Evolutionary conservation across 2,113 vertebrate species (phyloP).

Genomic region (Arvicanthis niloticus): DNA sequence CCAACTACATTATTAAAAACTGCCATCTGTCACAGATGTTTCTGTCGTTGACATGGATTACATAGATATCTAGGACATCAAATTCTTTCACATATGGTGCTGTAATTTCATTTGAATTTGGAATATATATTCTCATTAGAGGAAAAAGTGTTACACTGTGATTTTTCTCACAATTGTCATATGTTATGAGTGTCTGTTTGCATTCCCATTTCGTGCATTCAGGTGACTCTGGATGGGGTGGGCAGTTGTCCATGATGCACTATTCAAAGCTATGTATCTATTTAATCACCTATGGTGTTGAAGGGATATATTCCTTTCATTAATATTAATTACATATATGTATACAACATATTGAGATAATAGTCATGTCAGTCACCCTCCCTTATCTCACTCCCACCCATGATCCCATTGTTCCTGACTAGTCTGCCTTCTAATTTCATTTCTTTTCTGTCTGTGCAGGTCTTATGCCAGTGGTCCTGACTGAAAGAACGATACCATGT

Average conservation of each 20-base stretch:
- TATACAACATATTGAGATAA: background rate
- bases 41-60: background rate
- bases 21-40: background rate
- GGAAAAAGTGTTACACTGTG: background rate
- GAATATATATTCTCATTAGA: background rate
- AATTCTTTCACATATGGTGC: background rate
- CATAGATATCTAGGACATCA: constrained; percentile 1
- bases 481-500: too few relatives aligned
- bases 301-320: background rate
- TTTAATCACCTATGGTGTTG: background rate
- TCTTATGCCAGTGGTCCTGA: background rate
- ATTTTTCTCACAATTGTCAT: background rate
- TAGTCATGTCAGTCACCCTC: background rate
- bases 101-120: background rate
- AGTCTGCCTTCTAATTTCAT: background rate
- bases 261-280: background rate
- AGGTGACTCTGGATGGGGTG: background rate
- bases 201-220: background rate
- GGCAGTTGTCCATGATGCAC: background rate
- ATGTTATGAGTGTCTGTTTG: background rate
- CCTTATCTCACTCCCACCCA: background rate
- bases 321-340: background rate
- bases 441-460: background rate
- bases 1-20: constrained; percentile 1
- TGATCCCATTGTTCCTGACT: background rate